Evolutionary conservation across 2,888 invertebrate species (phyloP).

Genomic region (Melikaiella ostensackeni): DNA sequence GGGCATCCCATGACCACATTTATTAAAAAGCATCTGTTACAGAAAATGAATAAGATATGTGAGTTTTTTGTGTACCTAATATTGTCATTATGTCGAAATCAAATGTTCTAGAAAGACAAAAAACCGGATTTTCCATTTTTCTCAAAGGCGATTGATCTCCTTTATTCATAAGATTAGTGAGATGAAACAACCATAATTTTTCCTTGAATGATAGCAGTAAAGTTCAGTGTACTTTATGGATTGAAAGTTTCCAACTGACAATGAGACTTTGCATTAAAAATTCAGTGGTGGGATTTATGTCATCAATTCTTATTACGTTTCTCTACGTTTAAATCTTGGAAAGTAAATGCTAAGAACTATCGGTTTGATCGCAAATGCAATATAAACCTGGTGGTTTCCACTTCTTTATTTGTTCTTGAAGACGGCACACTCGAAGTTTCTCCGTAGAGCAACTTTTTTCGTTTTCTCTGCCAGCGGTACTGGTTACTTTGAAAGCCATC

Average conservation of each 20-base stretch:
- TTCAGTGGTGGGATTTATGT: background rate
- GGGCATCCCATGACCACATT: no score
- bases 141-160: no score
- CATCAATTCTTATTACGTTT: background rate
- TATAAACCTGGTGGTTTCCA: constrained; percentile 61
- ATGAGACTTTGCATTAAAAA: background rate
- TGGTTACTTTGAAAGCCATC: constrained; percentile 62
- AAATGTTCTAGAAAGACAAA: no score
- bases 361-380: constrained; percentile 57
- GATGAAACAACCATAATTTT: no score
- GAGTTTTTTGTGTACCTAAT: no score
- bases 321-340: background rate
- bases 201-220: no score
- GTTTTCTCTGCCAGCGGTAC: constrained; percentile 53
- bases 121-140: no score
- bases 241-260: background rate
- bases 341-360: background rate
- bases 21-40: no score
- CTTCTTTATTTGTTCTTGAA: constrained; percentile 60
- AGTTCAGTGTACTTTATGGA: background rate
- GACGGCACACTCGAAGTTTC: constrained; percentile 39
- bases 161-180: no score
- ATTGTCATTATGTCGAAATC: no score
- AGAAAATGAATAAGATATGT: no score
- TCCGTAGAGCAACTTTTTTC: constrained; percentile 41